A percentile compares a stretch with the other conserved stretches of the same genome.
These are phyloP conservation scores for Acanthaster planci DNA, from an alignment of 35 echinoderm and acorn worm species.

Conservation along the genomic window DNA sequence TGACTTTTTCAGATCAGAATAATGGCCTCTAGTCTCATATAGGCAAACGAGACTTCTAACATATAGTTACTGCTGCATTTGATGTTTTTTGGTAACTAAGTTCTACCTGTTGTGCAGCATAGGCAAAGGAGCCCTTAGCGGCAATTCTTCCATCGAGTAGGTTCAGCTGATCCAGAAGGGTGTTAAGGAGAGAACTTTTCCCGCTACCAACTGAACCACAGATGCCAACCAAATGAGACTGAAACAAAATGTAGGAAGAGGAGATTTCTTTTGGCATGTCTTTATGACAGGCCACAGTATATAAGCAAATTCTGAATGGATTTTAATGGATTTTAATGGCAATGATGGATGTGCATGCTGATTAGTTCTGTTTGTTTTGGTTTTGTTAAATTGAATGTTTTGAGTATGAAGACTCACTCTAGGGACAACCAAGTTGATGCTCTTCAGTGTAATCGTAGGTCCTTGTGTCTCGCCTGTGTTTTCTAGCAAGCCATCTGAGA, in stretches of 20 bases:
- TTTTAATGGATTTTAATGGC: too few relatives aligned
- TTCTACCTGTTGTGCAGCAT: constrained; percentile 60
- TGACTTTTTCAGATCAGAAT: too few relatives aligned
- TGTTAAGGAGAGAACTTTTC: constrained; percentile 42
- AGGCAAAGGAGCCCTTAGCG: constrained; percentile 43
- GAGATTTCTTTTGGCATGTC: too few relatives aligned
- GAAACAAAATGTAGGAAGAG: background rate
- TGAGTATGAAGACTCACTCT: constrained; percentile 48
- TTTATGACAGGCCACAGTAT: too few relatives aligned
- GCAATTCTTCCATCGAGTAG: constrained; percentile 48
- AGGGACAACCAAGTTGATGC: constrained; percentile 46
- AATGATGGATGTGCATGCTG: too few relatives aligned
- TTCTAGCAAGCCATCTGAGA: background rate
- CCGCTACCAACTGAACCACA: constrained; percentile 50
- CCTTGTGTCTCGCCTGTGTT: background rate
- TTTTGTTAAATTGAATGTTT: too few relatives aligned
- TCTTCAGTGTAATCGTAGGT: background rate
- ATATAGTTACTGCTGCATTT: too few relatives aligned
- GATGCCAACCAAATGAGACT: constrained; percentile 20
- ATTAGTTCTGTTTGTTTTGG: too few relatives aligned
- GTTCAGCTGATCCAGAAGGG: constrained; percentile 25
- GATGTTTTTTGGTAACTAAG: background rate
- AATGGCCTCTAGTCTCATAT: too few relatives aligned
- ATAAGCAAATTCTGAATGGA: too few relatives aligned
- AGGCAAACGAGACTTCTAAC: too few relatives aligned